phyloP scores from a whole-genome alignment of 2,888 invertebrate species.

The Aromia moschata region DNA sequence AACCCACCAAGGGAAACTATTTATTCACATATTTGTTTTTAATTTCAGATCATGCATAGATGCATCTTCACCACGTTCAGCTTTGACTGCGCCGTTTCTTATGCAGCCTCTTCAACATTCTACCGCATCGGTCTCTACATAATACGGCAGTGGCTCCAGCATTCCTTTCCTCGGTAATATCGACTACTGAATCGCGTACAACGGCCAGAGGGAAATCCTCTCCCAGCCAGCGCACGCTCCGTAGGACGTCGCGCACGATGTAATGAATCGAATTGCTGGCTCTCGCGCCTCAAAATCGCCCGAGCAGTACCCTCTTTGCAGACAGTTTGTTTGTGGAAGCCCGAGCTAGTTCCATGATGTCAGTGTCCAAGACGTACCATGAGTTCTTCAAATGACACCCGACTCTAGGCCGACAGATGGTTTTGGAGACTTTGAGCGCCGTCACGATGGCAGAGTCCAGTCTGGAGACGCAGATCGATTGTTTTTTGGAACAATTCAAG shows the following conservation, averaged over 20 bases:
- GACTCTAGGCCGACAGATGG: slow-evolving; percentile 13
- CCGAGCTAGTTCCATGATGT: slow-evolving; percentile 5
- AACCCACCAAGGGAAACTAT: too few relatives aligned
- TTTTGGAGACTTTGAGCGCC: slow-evolving; percentile 20
- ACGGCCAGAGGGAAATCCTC: background rate
- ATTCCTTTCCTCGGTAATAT: slow-evolving; percentile 9
- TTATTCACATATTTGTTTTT: too few relatives aligned
- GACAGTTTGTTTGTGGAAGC: slow-evolving; percentile 14
- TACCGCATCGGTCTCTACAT: background rate
- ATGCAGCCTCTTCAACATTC: too few relatives aligned
- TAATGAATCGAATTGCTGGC: slow-evolving; percentile 31
- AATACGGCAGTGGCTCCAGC: background rate
- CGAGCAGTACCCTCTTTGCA: slow-evolving; percentile 30
- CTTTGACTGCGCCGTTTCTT: too few relatives aligned
- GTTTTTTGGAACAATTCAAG: slow-evolving; percentile 84
- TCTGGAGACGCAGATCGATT: slow-evolving; percentile 85
- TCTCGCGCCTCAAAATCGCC: slow-evolving; percentile 10
- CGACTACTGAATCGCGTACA: slow-evolving; percentile 2
- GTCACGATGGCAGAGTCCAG: slow-evolving; percentile 61
- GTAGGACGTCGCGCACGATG: slow-evolving; percentile 26
- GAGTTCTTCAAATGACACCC: slow-evolving; percentile 27
- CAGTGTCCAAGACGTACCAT: slow-evolving; percentile 27
- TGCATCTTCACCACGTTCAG: too few relatives aligned
- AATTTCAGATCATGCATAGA: too few relatives aligned
- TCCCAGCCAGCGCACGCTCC: slow-evolving; percentile 1